Base-by-base conservation (phyloP, 2,888 invertebrate species). In the Cerceris rybyensis region DNA sequence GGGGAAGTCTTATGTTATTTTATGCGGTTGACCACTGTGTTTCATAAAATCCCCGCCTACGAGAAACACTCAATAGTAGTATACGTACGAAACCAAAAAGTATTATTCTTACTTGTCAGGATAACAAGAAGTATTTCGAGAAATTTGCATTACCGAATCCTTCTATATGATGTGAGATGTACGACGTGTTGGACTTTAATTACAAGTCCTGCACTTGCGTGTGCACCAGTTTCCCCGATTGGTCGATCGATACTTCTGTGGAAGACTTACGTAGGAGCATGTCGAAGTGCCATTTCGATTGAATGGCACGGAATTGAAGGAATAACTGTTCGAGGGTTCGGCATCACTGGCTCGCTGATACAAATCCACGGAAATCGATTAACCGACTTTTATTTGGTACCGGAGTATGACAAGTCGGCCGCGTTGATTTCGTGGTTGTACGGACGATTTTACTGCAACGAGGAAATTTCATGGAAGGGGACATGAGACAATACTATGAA, bases 281-380 rank as follows among this genome's bases (percentile, higher is more conserved):
- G 63, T 16, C 17, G 28, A 6, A 39, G 63, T 16, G 46, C 59
- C 54, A 65, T 70, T 67, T 9, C 57, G 42, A 39, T n/a, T 70
- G 77, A 78, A 75, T 49, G 75, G 58, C 49, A 13, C 58, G 63
- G 58, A 78, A 78, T 75, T 75, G 66, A 61, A 43, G 67, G 70
- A 70, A 70, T 66, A 75, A 64, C 46, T 28, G 54, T 46, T 11
- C 46, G 11, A 11, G 11, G 9, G 46, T 46, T 8, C 46, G 46
- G 46, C 11, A 11, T 46, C 46, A 8, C 11, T 46, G 46, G 6
- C 46, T 46, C 46, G 8, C 46, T 8, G 46, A 46, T 46, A 11
- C 46, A 11, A 46, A 4, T 46, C 11, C 8, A 46, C 11, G 46
- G 11, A 46, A 46, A 11, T 11, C 46, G 46, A 46, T 46, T 46